phyloP scores from a whole-genome alignment of 92 coral and sea anemone genomes.

The Palythoa heliodiscus region DNA sequence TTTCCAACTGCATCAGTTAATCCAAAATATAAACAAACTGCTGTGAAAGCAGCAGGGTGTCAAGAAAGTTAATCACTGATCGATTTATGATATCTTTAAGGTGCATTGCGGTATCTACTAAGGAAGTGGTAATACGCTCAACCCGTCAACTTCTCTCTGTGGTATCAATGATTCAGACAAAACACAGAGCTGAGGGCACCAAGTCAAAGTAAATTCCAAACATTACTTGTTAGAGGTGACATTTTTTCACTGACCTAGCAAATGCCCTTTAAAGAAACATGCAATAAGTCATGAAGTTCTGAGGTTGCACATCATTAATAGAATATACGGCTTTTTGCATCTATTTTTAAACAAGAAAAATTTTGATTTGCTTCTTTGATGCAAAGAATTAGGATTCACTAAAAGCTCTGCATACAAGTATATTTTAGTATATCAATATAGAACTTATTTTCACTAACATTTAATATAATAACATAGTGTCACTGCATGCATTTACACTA shows the following conservation, averaged over 20 bases:
- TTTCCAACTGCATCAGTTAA: background rate
- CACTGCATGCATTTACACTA: too few species aligned
- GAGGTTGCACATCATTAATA: background rate
- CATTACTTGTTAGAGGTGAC: conserved; percentile 8
- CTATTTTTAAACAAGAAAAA: background rate
- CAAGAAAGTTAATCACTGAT: background rate
- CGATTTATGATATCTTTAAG: background rate
- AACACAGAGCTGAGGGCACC: background rate
- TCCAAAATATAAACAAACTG: background rate
- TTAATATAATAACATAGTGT: too few species aligned
- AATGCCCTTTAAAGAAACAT: conserved; percentile 28
- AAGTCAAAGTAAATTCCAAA: conserved; percentile 11
- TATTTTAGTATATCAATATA: too few species aligned
- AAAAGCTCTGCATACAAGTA: too few species aligned
- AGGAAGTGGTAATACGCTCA: conserved; percentile 7
- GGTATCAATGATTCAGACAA: background rate
- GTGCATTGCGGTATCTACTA: background rate
- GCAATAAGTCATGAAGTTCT: conserved; percentile 12
- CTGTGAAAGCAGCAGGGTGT: background rate
- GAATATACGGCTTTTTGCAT: background rate
- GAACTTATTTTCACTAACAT: too few species aligned
- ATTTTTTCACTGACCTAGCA: conserved; percentile 27
- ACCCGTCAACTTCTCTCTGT: conserved; percentile 8
- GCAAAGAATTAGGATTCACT: too few species aligned
- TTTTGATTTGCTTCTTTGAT: too few species aligned